Evolutionary conservation across 2,888 invertebrate genomes (phyloP), one percentile per base, ranked within the genome.

Genomic region (Dichetophora obliterata): DNA sequence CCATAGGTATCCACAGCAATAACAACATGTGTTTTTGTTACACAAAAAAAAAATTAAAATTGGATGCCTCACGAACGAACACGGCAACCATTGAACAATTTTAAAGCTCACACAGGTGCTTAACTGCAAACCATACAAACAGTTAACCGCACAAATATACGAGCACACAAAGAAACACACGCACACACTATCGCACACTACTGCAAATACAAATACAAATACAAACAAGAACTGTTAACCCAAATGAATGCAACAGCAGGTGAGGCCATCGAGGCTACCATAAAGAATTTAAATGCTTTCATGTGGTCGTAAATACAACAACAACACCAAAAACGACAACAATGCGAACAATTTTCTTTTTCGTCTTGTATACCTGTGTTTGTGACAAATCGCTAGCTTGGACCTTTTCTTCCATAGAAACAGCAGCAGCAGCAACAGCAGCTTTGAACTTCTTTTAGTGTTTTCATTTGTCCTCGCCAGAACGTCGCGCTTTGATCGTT

Each of bases 41-140:
- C 24, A 59, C 14, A 68, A 37, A 22, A 19, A 22, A 83, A 84
- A 59, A 9, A 1, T 11, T 1, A 43, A 43, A 43, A 43, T 14
- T 43, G 43, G 43, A 14, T 43, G 43, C 43, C 43, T 43, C 14
- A 43, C 43, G 43, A 43, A 43, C 43, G 14, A 43, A 37, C 37
- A 37, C 6, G 43, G 11, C 43, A 43, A 14, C 43, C 43, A 43
- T 43, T 43, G 43, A 43, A 68, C 50, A 50, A 66, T 19, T 66
- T 68, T 68, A 68, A 68, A 68, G 27, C 24, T 27, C 68, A 16
- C 27, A 48, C 68, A 68, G 68, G 68, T 68, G 68, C 50, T 27
- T 11, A 66, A 19, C 43, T 27, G 11, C 57, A 24, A 59, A n/a
- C 57, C 57, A 22, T 24, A 59, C n/a, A 54, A 54, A 54, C 22